Conservation (phyloP, 2,113 vertebrate species). For the Callorhinus ursinus region DNA sequence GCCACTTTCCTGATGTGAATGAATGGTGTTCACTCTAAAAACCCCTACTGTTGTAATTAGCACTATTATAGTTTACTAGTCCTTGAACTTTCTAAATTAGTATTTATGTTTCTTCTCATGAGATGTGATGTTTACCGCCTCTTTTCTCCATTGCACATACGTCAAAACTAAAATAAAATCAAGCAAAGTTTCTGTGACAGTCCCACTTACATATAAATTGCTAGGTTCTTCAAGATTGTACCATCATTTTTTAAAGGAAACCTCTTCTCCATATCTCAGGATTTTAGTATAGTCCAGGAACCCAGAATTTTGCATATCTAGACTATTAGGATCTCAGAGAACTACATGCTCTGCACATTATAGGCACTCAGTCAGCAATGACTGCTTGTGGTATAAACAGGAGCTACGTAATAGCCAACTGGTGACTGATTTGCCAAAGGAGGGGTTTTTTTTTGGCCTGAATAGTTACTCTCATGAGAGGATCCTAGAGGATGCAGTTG, state of each 20-base stretch:
- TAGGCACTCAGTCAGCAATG: not conserved
- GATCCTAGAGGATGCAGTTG: not conserved
- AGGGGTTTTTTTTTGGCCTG: not conserved
- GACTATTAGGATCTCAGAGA: not conserved
- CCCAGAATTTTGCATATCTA: not conserved
- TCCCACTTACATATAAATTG: not conserved
- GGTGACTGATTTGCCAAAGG: not conserved
- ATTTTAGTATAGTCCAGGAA: not conserved
- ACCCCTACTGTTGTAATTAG: not conserved
- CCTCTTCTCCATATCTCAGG: not conserved
- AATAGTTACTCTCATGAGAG: not conserved
- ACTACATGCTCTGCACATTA: not conserved
- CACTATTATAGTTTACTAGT: not conserved
- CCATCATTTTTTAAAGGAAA: not conserved
- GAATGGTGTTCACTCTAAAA: not conserved
- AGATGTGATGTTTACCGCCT: not conserved
- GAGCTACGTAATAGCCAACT: not conserved
- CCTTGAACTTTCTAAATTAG: slow-evolving; percentile 12
- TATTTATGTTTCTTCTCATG: not conserved
- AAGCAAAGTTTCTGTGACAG: not conserved
- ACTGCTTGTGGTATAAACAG: not conserved
- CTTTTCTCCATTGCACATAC: not conserved
- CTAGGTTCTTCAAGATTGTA: not conserved
- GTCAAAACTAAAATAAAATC: not conserved
- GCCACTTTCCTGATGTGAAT: not conserved